Conservation (phyloP, 2,113 vertebrate species). For the Quiscalus mexicanus region DNA sequence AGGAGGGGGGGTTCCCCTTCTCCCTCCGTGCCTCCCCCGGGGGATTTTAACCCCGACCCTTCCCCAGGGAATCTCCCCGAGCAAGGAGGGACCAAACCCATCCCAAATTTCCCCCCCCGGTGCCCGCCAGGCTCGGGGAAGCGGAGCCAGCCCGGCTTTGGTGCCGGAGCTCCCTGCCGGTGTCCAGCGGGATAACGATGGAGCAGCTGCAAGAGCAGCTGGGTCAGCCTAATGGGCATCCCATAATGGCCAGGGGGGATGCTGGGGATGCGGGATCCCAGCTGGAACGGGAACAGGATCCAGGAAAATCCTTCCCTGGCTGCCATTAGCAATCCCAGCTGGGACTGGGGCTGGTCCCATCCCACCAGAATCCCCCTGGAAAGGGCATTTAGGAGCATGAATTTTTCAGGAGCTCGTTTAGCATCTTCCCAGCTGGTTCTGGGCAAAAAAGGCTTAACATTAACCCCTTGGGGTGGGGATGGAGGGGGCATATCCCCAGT, state of each 20-base stretch:
- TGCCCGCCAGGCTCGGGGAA: neutral
- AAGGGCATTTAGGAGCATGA: slow-evolving; percentile 36
- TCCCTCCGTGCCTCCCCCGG: fast-evolving
- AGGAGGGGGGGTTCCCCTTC: neutral
- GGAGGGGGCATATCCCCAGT: neutral
- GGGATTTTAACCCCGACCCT: neutral
- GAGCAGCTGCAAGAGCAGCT: neutral
- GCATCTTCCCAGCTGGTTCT: neutral
- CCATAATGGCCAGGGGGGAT: neutral
- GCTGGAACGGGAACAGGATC: neutral
- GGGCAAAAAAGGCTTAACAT: neutral
- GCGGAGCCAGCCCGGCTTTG: neutral
- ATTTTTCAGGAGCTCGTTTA: slow-evolving; percentile 63
- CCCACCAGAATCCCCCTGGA: neutral
- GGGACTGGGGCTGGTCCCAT: neutral
- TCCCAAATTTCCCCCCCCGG: neutral
- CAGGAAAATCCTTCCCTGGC: neutral
- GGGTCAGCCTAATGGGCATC: neutral
- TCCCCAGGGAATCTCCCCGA: neutral
- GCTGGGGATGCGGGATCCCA: neutral
- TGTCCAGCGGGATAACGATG: fast-evolving
- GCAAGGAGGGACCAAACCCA: neutral
- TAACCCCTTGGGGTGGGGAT: neutral
- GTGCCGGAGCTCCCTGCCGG: neutral
- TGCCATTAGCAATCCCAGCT: slow-evolving; percentile 9